Evolutionary conservation across 2,797 vertebrate species (phyloP), one percentile per base, ranked within the genome.

Genomic region (Ara ararauna): DNA sequence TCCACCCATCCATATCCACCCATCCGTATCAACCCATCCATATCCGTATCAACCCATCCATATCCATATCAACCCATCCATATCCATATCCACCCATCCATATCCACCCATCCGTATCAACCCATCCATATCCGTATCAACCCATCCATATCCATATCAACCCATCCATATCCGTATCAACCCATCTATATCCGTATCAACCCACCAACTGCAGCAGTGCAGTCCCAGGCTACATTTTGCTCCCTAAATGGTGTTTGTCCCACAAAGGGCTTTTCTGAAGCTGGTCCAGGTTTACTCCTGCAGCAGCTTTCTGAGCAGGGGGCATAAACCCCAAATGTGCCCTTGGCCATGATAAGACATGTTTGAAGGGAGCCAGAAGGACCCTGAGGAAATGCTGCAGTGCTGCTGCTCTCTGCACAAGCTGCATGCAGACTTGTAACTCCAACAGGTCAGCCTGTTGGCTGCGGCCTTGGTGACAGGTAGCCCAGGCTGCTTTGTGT

Each of bases 331-430:
- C 54, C 32, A 29, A 16, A 24, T 0, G 23, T 38, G 42, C 13
- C 44, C 1, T 1, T 36, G 48, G 16, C 13, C 32, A 29, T 4
- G 2, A 16, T 1, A 62, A 10, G 21, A 18, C 26, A 17, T 1
- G 2, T 16, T 6, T 17, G 56, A n/a, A 61, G 32, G 58, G 8
- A 60, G 60, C 66, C 45, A 40, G 53, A 42, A 48, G 67, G 67
- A 19, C 1, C 5, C 29, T n/a, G 53, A 10, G 6, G 34, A 34
- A 36, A 42, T 1, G 0, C 13, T n/a, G 38, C 23, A 7, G 5
- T 22, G 23, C 5, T 22, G 51, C 11, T 13, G 17, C 29, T 60
- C 74, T 45, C 29, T 40, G 34, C 29, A 40, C 1, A 3, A 77
- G 27, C 38, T n/a, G 3, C 7, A 7, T 15, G n/a, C 34, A 40